These are phyloP conservation scores for Meleagris gallopavo DNA, from an alignment of 2,113 vertebrate species.

Conservation along the genomic window DNA sequence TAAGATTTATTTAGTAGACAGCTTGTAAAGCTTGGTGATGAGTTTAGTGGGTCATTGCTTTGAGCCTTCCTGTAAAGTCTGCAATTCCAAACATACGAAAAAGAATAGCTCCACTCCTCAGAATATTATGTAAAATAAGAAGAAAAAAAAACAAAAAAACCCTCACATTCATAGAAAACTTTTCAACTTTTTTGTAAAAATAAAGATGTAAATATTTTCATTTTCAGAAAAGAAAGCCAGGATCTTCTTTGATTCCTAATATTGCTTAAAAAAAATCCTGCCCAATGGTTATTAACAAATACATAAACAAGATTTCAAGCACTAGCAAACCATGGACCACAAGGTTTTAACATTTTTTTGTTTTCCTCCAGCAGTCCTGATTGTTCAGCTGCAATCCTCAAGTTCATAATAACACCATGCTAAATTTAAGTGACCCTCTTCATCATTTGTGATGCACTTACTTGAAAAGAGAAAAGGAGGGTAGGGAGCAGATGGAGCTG, in stretches of 20 bases:
- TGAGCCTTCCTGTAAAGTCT: background rate
- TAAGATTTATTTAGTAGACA: background rate
- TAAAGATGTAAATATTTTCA: background rate
- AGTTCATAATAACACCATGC: background rate
- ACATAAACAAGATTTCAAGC: background rate
- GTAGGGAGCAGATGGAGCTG: background rate
- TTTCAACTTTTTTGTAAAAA: background rate
- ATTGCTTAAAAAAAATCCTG: background rate
- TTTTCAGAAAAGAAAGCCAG: background rate
- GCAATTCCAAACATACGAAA: background rate
- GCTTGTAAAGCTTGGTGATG: background rate
- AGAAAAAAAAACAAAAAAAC: too few species aligned
- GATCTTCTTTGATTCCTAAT: background rate
- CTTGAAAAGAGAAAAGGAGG: background rate
- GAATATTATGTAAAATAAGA: background rate
- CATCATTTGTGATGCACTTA: background rate
- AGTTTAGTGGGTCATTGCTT: conserved; percentile 9
- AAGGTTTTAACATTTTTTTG: background rate
- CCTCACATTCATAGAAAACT: too few species aligned
- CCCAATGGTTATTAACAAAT: background rate
- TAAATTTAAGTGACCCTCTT: background rate
- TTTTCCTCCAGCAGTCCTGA: background rate
- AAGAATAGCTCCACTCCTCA: background rate
- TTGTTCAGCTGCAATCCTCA: background rate
- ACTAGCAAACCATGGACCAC: background rate